Evolutionary conservation across 2,113 vertebrate genomes (phyloP).

Genomic region (Phalacrocorax aristotelis): DNA sequence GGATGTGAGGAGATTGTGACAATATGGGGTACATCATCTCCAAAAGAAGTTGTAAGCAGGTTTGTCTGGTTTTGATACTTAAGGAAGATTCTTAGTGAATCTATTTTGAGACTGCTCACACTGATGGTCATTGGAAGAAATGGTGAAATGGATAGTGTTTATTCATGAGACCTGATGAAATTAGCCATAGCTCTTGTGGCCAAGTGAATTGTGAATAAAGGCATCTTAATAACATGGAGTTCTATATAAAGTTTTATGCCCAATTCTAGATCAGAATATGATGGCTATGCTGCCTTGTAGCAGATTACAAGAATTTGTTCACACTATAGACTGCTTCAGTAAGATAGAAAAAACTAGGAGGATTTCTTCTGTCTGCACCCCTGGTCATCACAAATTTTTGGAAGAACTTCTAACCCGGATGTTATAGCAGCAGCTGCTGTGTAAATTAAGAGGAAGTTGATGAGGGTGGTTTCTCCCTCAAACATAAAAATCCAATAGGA

Average conservation of each 20-base stretch:
- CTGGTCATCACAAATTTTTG: background rate
- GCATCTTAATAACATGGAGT: background rate
- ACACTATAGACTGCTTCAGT: background rate
- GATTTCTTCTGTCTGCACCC: background rate
- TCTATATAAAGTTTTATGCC: background rate
- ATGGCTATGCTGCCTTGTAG: background rate
- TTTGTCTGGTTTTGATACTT: background rate
- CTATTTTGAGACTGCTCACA: background rate
- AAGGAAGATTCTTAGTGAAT: background rate
- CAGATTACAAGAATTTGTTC: background rate
- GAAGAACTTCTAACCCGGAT: background rate
- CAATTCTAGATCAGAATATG: background rate
- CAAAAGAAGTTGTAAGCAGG: background rate
- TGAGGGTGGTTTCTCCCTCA: background rate
- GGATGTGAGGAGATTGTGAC: background rate
- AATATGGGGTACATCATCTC: background rate
- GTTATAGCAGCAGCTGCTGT: background rate
- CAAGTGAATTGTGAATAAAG: background rate
- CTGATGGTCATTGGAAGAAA: background rate
- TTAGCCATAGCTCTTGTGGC: background rate
- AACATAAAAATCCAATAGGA: background rate
- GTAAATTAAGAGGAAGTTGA: background rate
- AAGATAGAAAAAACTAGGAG: background rate
- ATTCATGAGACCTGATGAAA: background rate
- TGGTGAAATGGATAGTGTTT: background rate